Evolutionary conservation across 1,140 invertebrate species (phyloP).

Genomic region (Drosophila nebulosa): DNA sequence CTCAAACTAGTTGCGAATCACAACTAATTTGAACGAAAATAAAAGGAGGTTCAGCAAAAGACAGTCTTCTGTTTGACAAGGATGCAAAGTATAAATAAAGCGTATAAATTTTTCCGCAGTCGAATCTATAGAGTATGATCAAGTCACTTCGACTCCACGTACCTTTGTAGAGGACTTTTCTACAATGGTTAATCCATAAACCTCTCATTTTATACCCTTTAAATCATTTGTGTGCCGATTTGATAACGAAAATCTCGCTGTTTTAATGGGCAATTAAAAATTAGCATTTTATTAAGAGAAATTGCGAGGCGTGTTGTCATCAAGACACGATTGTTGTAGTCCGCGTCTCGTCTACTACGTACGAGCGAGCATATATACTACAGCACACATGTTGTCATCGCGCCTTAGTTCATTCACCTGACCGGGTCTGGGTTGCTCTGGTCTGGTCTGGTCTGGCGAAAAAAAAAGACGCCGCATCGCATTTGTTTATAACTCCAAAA

Average conservation of each 20-base stretch:
- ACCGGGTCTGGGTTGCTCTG: conserved; percentile 28
- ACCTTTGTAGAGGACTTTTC: too few relatives aligned
- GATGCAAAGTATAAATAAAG: too few relatives aligned
- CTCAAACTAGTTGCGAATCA: too few relatives aligned
- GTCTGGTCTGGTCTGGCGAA: background rate
- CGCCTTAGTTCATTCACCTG: conserved; percentile 64
- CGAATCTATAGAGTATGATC: too few relatives aligned
- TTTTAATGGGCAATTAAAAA: conserved; percentile 16
- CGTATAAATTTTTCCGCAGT: too few relatives aligned
- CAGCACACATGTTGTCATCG: background rate
- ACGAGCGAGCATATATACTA: background rate
- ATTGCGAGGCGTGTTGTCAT: conserved; percentile 43
- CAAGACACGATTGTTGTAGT: conserved; percentile 19
- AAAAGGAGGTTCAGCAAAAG: too few relatives aligned
- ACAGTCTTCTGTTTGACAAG: too few relatives aligned
- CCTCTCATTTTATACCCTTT: too few relatives aligned
- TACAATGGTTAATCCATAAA: too few relatives aligned
- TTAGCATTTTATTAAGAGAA: conserved; percentile 69
- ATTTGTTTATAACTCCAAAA: conserved; percentile 60
- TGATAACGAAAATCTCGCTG: conserved; percentile 18
- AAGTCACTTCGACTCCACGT: too few relatives aligned
- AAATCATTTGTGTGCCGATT: background rate
- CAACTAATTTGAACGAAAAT: too few relatives aligned
- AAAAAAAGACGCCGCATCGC: conserved; percentile 27
- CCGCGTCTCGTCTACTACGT: background rate